Evolutionary conservation across 1,140 invertebrate genomes (phyloP), one percentile per base, ranked within the genome.

Genomic region (Caenorhabditis latens): DNA sequence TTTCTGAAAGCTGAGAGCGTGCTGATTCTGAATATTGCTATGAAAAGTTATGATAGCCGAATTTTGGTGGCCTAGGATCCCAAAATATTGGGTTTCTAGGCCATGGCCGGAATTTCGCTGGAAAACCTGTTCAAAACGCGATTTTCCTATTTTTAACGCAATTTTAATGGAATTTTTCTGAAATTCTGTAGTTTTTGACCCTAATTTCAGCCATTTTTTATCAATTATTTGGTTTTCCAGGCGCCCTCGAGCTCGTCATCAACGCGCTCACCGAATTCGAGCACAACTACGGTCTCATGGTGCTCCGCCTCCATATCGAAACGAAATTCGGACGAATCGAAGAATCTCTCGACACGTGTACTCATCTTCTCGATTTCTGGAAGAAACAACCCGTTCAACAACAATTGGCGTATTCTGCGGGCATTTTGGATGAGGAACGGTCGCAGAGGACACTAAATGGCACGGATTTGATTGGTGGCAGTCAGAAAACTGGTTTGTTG

Each of bases 251-350:
- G 50, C 61, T 92, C 1, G 91, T 92, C 14, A 85, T 89, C 58
- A 88, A 90, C 16, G 90, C 91, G 14, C 82, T 92, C 21, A 57
- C 82, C 42, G 90, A 92, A n/a, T 92, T 92, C 71, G 92, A 92
- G 19, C 84, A 86, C n/a, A 90, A 92, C 85, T 92, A 92, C 84
- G 91, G 92, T 11, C 86, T 92, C 1, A 65, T 92, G 21, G 91
- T 92, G 5, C 83, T 92, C 32, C 71, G 90, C 32, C 86, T 92
- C 5, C 91, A 92, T 67, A 83, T 92, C 13, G 92, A 92, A 82
- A 63, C 87, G 32, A 92, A 90, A 88, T 92, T 90, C 67, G 90
- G 90, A 0, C 65, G 92, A 43, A 86, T 92, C 14, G 90, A 91
- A 40, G 90, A 91, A 53, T 91, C 91, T 4, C 65, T 91, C 13